A percentile compares a stretch with the other conserved stretches of the same genome.
These are phyloP conservation scores for Drosophila monieri DNA, from an alignment of 2,888 invertebrate genomes.

Conservation along the genomic window DNA sequence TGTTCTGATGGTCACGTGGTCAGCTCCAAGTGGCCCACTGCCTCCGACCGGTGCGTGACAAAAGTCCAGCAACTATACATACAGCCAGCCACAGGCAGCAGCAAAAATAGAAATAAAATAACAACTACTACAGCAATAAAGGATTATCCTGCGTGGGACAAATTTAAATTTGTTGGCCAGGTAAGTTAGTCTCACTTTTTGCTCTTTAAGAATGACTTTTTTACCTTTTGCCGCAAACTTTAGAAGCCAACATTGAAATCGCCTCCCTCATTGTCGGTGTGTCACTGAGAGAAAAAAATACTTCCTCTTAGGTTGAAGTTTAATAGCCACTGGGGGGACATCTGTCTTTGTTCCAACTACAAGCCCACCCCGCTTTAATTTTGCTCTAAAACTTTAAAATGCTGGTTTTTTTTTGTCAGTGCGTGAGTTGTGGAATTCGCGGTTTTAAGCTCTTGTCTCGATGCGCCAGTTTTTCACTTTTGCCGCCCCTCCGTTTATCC, in stretches of 20 bases:
- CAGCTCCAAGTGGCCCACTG: constrained; percentile 54
- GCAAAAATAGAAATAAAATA: constrained; percentile 21
- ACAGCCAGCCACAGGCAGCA: constrained; percentile 19
- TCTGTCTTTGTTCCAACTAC: no score
- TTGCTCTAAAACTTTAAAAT: no score
- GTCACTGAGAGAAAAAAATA: constrained; percentile 19
- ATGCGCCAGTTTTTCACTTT: constrained; percentile 61
- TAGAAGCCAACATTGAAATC: constrained; percentile 30
- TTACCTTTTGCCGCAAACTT: constrained; percentile 12
- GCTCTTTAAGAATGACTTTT: constrained; percentile 39
- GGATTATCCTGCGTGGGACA: constrained; percentile 59
- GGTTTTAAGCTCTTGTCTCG: constrained; percentile 67
- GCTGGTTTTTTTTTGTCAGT: constrained; percentile 7
- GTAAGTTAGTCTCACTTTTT: constrained; percentile 56
- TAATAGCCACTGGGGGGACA: no score
- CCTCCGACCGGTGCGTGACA: constrained; percentile 74
- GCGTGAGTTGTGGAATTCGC: constrained; percentile 53
- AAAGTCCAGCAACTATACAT: constrained; percentile 37
- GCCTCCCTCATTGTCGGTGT: constrained; percentile 15
- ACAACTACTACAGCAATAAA: constrained; percentile 36
- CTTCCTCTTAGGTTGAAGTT: no score
- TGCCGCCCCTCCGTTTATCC: constrained; percentile 18
- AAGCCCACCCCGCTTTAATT: no score
- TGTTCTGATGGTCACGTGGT: constrained; percentile 71
- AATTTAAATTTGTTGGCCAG: constrained; percentile 60